Conservation (phyloP, 2,797 vertebrate species). For the Pseudotriccus pelzelni region DNA sequence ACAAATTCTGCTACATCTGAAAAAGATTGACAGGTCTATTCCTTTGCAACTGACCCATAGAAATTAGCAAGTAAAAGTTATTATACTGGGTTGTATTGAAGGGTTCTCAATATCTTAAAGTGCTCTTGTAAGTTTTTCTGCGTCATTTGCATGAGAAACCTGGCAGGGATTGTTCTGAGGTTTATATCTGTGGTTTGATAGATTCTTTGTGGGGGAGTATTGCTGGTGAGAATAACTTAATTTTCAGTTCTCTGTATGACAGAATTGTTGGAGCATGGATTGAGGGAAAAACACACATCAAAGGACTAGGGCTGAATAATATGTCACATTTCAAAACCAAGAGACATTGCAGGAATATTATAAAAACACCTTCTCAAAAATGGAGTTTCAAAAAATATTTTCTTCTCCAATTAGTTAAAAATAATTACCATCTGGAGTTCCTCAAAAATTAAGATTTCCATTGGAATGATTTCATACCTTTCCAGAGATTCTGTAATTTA, state of each 20-base stretch:
- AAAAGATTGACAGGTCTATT: slow-evolving; percentile 97
- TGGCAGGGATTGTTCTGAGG: slow-evolving; percentile 89
- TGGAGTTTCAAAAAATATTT: background rate
- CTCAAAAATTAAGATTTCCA: slow-evolving; percentile 43
- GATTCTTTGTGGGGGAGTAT: slow-evolving; percentile 91
- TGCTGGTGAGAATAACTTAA: slow-evolving; percentile 94
- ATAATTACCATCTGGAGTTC: slow-evolving; percentile 22
- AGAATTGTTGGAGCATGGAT: slow-evolving; percentile 84
- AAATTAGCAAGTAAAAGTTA: slow-evolving; percentile 96
- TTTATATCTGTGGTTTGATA: slow-evolving; percentile 94
- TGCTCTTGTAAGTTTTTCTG: slow-evolving; percentile 94
- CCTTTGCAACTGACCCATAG: slow-evolving; percentile 95
- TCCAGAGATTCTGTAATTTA: slow-evolving; percentile 8
- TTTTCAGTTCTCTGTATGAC: slow-evolving; percentile 90
- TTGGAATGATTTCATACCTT: slow-evolving; percentile 1
- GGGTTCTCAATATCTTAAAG: slow-evolving; percentile 92
- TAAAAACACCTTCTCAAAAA: slow-evolving; percentile 53
- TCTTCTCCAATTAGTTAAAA: slow-evolving; percentile 28
- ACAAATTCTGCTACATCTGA: slow-evolving; percentile 98
- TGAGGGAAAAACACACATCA: slow-evolving; percentile 80
- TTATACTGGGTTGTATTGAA: slow-evolving; percentile 91
- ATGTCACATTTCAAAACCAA: slow-evolving; percentile 73
- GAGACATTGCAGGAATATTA: slow-evolving; percentile 63
- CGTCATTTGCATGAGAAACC: slow-evolving; percentile 96
- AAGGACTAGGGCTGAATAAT: slow-evolving; percentile 77